Evolutionary conservation across 2,113 vertebrate species (phyloP), one percentile per base, ranked within the genome.

Genomic region (Ctenodactylus gundi): DNA sequence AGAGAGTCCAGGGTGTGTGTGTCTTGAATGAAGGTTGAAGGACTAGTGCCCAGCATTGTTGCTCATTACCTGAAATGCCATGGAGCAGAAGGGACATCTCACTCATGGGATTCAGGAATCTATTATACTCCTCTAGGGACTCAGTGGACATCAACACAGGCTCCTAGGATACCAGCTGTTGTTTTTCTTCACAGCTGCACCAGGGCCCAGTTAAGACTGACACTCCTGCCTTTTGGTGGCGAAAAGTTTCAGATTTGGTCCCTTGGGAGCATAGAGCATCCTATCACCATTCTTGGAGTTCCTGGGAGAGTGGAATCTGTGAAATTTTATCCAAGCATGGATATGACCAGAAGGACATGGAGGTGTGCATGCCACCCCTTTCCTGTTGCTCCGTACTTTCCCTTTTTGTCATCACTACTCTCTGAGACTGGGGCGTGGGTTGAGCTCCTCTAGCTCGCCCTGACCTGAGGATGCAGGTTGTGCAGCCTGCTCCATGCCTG

Each of bases 351-450:
- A 60, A 58, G 41, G 15, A 13, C 18, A 25, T 10, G 36, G 55
- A 13, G 23, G 34, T 31, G 17, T 1, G 21, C 34, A 17, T 6
- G 0, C 7, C 1, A 0, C 29, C 7, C 25, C 5, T 11, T 31
- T 5, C 90, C 25, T 3, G 39, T 14, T 81, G 5, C 12, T 14
- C 29, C 6, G 3, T 34, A 15, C 34, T 58, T 15, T 70, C 64
- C 36, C 20, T 72, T 21, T 53, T 12, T 2, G 6, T 13, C 6
- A 17, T 81, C 5, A 12, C 29, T 14, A 25, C 7, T 12, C 29
- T 41, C 60, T n/a, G 41, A 75, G 70, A n/a, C 34, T 17, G 0
- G 0, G 57, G 39, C 27, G 9, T 23, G 4, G 6, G 2, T 12
- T 6, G 31, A 36, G 65, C 53, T 46, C 15, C 10, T 21, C 21